Conservation (phyloP, 2,888 invertebrate genomes). For the Drosophila multiciliata region DNA sequence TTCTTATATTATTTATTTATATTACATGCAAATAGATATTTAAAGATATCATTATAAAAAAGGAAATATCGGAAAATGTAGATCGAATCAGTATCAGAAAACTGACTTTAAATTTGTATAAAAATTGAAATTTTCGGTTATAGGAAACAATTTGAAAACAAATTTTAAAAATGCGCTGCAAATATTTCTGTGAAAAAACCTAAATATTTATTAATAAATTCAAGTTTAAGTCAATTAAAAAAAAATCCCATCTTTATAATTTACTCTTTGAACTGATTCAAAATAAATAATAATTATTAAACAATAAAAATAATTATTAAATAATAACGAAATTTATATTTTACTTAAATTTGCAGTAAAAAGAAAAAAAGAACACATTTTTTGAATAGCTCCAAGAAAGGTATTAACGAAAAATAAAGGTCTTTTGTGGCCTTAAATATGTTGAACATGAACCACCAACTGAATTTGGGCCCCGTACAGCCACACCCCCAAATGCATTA, state of each 20-base stretch:
- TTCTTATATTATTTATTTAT: neutral
- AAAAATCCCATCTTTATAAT: neutral
- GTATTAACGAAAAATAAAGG: neutral
- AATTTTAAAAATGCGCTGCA: neutral
- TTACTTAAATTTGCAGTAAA: neutral
- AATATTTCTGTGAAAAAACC: neutral
- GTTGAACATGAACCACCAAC: constrained; percentile 53
- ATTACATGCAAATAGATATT: neutral
- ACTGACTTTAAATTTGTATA: neutral
- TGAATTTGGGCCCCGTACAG: constrained; percentile 26
- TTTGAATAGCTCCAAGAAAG: neutral
- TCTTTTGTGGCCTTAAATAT: constrained; percentile 23
- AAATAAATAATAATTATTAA: neutral
- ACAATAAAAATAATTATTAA: neutral
- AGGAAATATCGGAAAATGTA: neutral
- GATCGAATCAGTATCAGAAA: neutral
- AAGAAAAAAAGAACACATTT: neutral
- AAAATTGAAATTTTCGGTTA: neutral
- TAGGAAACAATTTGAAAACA: neutral
- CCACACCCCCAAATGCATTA: constrained; percentile 60
- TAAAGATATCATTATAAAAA: neutral
- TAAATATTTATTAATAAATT: neutral
- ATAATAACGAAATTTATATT: neutral
- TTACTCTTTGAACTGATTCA: neutral
- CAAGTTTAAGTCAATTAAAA: neutral